phyloP scores from a whole-genome alignment of 2,888 invertebrate genomes.

The Drosophila mercatorum region DNA sequence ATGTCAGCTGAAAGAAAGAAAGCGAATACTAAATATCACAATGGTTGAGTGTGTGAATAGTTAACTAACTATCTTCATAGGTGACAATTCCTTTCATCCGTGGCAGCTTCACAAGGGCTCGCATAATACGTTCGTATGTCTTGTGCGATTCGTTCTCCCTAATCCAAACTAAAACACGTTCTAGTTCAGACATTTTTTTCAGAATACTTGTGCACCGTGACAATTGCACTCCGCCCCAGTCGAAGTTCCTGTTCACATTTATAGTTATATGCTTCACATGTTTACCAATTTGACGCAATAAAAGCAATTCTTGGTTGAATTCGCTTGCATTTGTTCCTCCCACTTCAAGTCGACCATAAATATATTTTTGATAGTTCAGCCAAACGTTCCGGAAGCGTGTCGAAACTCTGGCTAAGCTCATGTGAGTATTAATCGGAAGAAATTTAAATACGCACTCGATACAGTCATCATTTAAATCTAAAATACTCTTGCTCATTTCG shows the following conservation, averaged over 20 bases:
- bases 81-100: slow-evolving; percentile 25
- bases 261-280: slow-evolving; percentile 28
- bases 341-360: slow-evolving; percentile 28
- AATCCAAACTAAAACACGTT: slow-evolving; percentile 30
- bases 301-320: slow-evolving; percentile 20
- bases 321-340: slow-evolving; percentile 14
- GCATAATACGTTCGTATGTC: slow-evolving; percentile 8
- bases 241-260: slow-evolving; percentile 30
- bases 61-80: slow-evolving; percentile 33
- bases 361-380: slow-evolving; percentile 8
- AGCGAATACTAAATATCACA: neutral
- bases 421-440: slow-evolving; percentile 26
- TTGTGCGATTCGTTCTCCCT: slow-evolving; percentile 24
- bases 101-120: slow-evolving; percentile 5
- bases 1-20: slow-evolving; percentile 13
- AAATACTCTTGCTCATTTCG: slow-evolving; percentile 17
- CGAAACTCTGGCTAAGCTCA: slow-evolving; percentile 20
- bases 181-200: slow-evolving; percentile 21
- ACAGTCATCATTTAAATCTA: slow-evolving; percentile 40
- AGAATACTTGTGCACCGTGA: neutral
- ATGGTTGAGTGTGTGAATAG: too few relatives aligned
- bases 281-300: slow-evolving; percentile 7
- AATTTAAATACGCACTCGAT: slow-evolving; percentile 19
- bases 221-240: slow-evolving; percentile 3
- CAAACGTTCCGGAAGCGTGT: slow-evolving; percentile 26